Percentiles rank a stretch among this genome's conserved stretches.
These are phyloP conservation scores for Hippoglossus stenolepis DNA, from an alignment of 2,113 vertebrate species.

Conservation along the genomic window DNA sequence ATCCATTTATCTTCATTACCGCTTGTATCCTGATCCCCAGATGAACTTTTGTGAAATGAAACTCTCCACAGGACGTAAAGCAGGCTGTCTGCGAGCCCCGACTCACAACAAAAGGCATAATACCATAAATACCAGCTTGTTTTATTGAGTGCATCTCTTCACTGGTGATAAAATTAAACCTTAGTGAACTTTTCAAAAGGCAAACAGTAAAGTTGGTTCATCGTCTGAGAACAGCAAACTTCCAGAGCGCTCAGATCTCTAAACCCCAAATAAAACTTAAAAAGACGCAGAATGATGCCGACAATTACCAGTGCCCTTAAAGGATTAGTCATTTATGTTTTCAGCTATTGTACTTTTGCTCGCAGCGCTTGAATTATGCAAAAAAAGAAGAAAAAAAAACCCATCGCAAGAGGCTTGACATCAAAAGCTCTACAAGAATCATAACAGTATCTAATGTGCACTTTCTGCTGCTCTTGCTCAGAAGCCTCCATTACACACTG, in stretches of 20 bases:
- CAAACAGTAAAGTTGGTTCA: neutral
- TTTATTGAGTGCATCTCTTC: neutral
- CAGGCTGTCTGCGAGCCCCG: slow-evolving; percentile 1
- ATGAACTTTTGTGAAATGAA: slow-evolving; percentile 51
- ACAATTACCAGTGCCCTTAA: neutral
- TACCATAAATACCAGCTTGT: neutral
- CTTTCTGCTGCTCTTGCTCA: slow-evolving; percentile 8
- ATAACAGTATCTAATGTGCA: slow-evolving; percentile 24
- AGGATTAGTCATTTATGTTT: slow-evolving; percentile 25
- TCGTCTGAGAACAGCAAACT: slow-evolving; percentile 2
- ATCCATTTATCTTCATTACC: slow-evolving; percentile 61
- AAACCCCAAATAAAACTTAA: slow-evolving; percentile 2
- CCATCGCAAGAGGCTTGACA: slow-evolving; percentile 1
- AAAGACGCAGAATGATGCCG: neutral
- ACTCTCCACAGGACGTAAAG: slow-evolving; percentile 22
- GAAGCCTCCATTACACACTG: slow-evolving; percentile 5
- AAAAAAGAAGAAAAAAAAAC: neutral
- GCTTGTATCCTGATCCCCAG: slow-evolving; percentile 48
- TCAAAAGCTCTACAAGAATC: slow-evolving; percentile 23
- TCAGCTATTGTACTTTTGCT: slow-evolving; percentile 1
- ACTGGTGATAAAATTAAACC: slow-evolving; percentile 17
- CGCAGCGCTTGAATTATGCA: slow-evolving; percentile 34
- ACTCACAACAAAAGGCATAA: slow-evolving; percentile 18
- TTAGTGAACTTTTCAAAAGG: neutral
- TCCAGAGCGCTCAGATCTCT: slow-evolving; percentile 5